Base-by-base conservation (phyloP, 1,140 invertebrate species). In the Lepidurus packardi region DNA sequence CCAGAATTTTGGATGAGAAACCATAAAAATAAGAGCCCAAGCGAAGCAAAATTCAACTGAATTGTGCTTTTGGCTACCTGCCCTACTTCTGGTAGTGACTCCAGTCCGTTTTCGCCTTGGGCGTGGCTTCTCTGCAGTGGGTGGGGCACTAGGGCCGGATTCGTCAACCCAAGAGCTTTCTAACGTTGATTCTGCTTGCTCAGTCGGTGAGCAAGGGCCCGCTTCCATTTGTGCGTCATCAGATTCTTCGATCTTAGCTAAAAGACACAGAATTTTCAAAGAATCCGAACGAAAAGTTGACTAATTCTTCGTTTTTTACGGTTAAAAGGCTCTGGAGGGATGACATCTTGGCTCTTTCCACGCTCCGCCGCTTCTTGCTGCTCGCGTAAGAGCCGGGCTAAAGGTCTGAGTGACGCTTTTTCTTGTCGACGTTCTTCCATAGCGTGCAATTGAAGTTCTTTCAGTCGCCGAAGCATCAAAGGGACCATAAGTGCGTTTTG, bases 401-500 rank as follows among this genome's bases (percentile, higher is more conserved):
- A 91, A 0, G 89, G 90, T 73, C 90, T 83, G 8, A 81, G 78
- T 74, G 81, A 82, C 42, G 82, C 79, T 75, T 80, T 80, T 43
- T 83, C 81, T 8, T 85, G 82, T 44, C 87, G 84, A 74, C 85
- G 84, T 78, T 88, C 84, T 78, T 85, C 84, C 45, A 83, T 79
- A 24, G 84, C 84, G 81, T 42, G 75, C 8, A 43, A 76, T 77
- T 47, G 45, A 21, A 79, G 34, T 73, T 10, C 80, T 74, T 79
- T 83, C 78, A 97, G 86, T 79, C 95, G 88, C 83, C 92, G 89
- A 74, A 97, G 85, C 91, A 96, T 92, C 21, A 96, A 84, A 2
- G 95, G 94, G 41, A 97, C 94, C 81, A 98, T 86, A 81, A 90
- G 90, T 73, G 90, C 89, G 84, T 98, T 98, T 81, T 93, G 89